phyloP scores from a whole-genome alignment of 1,140 invertebrate species.

The Ostrea denselamellosa region DNA sequence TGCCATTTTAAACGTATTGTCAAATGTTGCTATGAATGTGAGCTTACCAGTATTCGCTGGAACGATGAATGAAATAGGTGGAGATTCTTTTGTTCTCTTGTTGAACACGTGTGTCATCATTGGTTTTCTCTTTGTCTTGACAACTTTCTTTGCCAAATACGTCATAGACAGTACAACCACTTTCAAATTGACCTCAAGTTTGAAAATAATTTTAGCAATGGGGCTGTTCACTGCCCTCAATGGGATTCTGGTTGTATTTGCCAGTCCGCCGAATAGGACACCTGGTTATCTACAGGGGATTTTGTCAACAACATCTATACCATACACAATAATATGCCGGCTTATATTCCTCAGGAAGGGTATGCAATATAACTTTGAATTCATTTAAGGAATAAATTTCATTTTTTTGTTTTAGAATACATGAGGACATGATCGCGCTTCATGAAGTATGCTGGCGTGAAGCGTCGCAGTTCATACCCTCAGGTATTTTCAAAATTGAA shows the following conservation, averaged over 20 bases:
- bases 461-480: neutral
- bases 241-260: conserved; percentile 62
- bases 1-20: conserved; percentile 55
- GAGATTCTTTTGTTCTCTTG: conserved; percentile 58
- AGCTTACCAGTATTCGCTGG: conserved; percentile 60
- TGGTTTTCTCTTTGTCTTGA: conserved; percentile 54
- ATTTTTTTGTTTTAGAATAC: neutral
- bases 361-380: conserved; percentile 14
- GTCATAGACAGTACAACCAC: conserved; percentile 36
- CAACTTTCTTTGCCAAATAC: conserved; percentile 50
- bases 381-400: neutral
- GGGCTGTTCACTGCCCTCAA: conserved; percentile 60
- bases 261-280: conserved; percentile 58
- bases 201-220: conserved; percentile 55
- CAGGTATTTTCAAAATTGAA: too few relatives aligned
- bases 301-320: conserved; percentile 58
- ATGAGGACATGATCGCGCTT: too few relatives aligned
- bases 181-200: conserved; percentile 51
- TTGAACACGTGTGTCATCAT: conserved; percentile 52
- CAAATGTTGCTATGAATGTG: conserved; percentile 61
- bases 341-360: conserved; percentile 63
- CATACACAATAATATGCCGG: conserved; percentile 62
- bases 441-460: neutral
- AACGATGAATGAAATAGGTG: conserved; percentile 57
- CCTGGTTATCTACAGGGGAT: conserved; percentile 65